phyloP scores from a whole-genome alignment of 2,113 vertebrate species.

The Cyanoderma ruficeps region DNA sequence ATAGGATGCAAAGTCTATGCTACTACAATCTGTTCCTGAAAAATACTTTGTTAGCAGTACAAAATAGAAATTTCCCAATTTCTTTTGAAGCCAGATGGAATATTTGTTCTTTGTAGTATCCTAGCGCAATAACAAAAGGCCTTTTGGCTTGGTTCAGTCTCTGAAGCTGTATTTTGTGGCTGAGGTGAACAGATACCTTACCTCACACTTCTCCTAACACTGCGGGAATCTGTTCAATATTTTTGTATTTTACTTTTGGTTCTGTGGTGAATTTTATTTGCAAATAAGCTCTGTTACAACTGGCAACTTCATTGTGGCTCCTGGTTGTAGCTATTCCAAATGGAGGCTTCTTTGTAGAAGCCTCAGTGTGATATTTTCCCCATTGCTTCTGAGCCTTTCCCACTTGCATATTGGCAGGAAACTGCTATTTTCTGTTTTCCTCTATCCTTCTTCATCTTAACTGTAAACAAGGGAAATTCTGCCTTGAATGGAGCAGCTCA shows the following conservation, averaged over 20 bases:
- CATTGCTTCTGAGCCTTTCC: constrained; percentile 36
- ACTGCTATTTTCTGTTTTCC: not conserved
- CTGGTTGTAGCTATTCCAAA: constrained; percentile 38
- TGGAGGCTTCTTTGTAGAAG: not conserved
- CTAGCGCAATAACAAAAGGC: constrained; percentile 39
- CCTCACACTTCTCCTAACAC: constrained; percentile 24
- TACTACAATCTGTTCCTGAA: constrained; percentile 20
- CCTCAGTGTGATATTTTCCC: not conserved
- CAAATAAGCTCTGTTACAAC: constrained; percentile 50
- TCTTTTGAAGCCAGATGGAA: constrained; percentile 12
- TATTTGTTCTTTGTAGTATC: not conserved
- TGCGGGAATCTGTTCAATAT: not conserved
- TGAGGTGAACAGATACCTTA: constrained; percentile 55
- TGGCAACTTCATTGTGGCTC: not conserved
- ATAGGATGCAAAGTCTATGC: not conserved
- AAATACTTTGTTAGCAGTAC: not conserved
- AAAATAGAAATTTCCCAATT: not conserved
- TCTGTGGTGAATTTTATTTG: constrained; percentile 39
- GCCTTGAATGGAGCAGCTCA: constrained; percentile 27
- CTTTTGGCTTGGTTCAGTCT: constrained; percentile 38
- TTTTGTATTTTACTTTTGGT: not conserved
- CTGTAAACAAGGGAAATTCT: constrained; percentile 13
- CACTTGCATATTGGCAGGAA: not conserved
- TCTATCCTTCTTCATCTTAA: not conserved
- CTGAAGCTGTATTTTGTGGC: constrained; percentile 35